phyloP scores from a whole-genome alignment of 2,113 vertebrate genomes.

The human region DNA sequence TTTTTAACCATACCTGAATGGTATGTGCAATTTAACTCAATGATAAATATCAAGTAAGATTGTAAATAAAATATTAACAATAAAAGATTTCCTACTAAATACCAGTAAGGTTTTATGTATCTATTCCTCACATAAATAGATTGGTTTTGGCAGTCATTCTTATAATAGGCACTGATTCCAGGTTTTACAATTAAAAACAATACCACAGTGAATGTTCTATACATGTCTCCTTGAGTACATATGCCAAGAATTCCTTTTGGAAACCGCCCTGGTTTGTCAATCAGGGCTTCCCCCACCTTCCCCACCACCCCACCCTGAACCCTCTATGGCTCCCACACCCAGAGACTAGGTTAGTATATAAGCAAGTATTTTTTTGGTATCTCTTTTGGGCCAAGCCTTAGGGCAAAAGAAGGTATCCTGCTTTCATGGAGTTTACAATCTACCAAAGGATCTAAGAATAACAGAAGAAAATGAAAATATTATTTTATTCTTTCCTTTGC shows the following conservation, averaged over 20 bases:
- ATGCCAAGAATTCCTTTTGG: background rate
- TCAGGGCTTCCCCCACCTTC: too few species aligned
- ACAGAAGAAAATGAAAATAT: background rate
- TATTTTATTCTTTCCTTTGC: background rate
- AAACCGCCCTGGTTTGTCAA: too few species aligned
- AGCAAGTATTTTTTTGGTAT: background rate
- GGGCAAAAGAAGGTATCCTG: background rate
- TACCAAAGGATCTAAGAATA: background rate
- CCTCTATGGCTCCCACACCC: too few species aligned
- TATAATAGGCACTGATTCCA: background rate
- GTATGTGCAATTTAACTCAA: background rate
- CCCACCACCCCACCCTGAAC: too few species aligned
- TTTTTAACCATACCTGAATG: background rate
- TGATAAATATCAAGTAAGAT: background rate
- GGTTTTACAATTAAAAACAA: slow-evolving; percentile 41
- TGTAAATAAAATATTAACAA: background rate
- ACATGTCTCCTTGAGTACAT: background rate
- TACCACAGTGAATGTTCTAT: background rate
- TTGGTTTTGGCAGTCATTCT: background rate
- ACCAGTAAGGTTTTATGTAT: background rate
- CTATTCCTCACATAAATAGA: background rate
- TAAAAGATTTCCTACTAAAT: background rate
- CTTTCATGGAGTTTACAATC: background rate
- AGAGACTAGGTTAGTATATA: too few species aligned
- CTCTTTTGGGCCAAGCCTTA: background rate